Conservation (phyloP, 2,113 vertebrate genomes). For the Tapirus terrestris region DNA sequence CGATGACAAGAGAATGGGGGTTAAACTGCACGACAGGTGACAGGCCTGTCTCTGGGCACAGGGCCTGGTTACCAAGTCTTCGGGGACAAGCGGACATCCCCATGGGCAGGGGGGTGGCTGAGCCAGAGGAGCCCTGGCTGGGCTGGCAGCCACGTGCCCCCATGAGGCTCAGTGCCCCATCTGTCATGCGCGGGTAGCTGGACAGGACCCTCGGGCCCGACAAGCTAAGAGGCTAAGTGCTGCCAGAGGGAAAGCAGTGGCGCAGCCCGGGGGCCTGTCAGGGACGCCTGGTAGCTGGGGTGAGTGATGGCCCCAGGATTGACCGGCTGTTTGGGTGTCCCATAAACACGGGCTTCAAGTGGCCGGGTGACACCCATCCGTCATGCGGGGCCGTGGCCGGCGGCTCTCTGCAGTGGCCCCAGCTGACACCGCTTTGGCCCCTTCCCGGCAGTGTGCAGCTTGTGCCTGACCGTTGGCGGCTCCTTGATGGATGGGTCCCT, state of each 20-base stretch:
- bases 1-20: not conserved
- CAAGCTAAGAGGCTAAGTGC: slow-evolving; percentile 56
- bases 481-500: slow-evolving; percentile 27
- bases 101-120: not conserved
- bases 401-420: slow-evolving; percentile 25
- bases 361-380: slow-evolving; percentile 50
- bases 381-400: slow-evolving; percentile 10
- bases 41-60: too few relatives aligned
- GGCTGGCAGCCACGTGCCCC: not conserved
- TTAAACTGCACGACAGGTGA: not conserved
- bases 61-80: not conserved
- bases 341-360: slow-evolving; percentile 69
- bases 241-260: not conserved
- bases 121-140: too few relatives aligned
- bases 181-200: not conserved
- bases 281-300: slow-evolving; percentile 59
- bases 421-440: not conserved
- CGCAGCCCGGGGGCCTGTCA: slow-evolving; percentile 40
- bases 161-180: slow-evolving; percentile 13
- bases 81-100: too few relatives aligned
- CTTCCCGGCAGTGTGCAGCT: not conserved
- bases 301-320: slow-evolving; percentile 67
- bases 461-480: not conserved
- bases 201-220: not conserved
- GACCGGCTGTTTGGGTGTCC: slow-evolving; percentile 71